Base-by-base conservation (phyloP, 1,140 invertebrate species). In the Drosophila gunungcola region DNA sequence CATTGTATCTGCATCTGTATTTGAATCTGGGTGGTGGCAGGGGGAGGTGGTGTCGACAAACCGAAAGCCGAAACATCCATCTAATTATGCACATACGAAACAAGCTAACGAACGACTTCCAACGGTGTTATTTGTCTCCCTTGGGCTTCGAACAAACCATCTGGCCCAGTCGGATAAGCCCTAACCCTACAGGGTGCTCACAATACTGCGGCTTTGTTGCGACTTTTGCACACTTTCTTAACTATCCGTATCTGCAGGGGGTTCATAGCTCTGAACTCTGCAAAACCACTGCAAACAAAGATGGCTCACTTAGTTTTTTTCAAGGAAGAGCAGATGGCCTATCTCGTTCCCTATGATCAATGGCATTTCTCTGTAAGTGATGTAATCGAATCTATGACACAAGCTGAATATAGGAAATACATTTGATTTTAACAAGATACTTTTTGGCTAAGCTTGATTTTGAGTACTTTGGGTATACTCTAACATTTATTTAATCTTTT, bases 11-110 rank as follows among this genome's bases (percentile, higher is more conserved):
- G 52, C 53, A 76, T 76, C 63, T 60, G 61, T 34, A 38, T 36
- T 54, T 39, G 62, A 41, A 21, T 61, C n/a, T 38, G 36, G 32
- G 21, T 34, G 70, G 67, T 25, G 51, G 51, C 29, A 38, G 46
- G 52, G 51, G 69, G 78, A 52, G 62, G 68, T 34, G 68, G 56
- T 67, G 34, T 43, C 49, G 29, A 46, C 56, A 63, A 53, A 43
- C 60, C 78, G 65, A 63, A 36, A 69, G 48, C 62, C 61, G 34
- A 38, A 54, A 56, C 63, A 56, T 41, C 56, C 70, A 68, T 41
- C 67, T 80, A 83, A 88, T 88, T 88, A 89, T 84, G 70, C 82
- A 70, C 60, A 77, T 56, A 78, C 52, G 45, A 76, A 76, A 53
- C 49, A 12, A 55, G 27, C 63, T 12, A 64, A 57, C 69, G 48